These are phyloP conservation scores for Drosophila sp. DNA, from an alignment of 1,140 invertebrate species.

Conservation along the genomic window DNA sequence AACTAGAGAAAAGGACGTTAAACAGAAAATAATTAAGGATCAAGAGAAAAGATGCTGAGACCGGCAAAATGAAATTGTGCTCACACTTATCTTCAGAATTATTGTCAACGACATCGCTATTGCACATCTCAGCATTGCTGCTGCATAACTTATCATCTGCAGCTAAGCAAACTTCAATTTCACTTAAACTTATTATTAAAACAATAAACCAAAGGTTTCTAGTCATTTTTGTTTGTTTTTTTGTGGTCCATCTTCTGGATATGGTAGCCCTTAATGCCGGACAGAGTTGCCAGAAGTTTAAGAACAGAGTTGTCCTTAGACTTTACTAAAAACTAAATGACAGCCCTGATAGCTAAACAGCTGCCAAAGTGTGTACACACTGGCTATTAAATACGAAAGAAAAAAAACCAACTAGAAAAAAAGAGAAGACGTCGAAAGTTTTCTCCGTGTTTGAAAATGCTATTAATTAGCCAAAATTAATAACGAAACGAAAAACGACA, in stretches of 20 bases:
- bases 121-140: background rate
- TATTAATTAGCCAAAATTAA: slow-evolving; percentile 56
- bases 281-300: slow-evolving; percentile 5
- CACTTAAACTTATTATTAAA: slow-evolving; percentile 33
- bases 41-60: background rate
- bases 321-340: too few relatives aligned
- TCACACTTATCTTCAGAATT: slow-evolving; percentile 28
- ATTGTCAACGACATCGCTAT: background rate
- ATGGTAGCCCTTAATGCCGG: background rate
- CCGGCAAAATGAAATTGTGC: slow-evolving; percentile 25
- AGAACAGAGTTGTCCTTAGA: background rate
- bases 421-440: slow-evolving; percentile 73
- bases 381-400: background rate
- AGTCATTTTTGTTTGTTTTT: slow-evolving; percentile 34
- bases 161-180: background rate
- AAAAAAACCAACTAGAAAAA: slow-evolving; percentile 33
- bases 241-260: slow-evolving; percentile 34
- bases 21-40: background rate
- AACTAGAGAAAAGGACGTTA: slow-evolving; percentile 11
- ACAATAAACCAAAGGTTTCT: slow-evolving; percentile 37
- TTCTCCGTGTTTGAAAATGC: slow-evolving; percentile 60
- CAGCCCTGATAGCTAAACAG: too few relatives aligned
- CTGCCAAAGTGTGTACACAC: too few relatives aligned
- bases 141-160: slow-evolving; percentile 22
- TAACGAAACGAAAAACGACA: slow-evolving; percentile 64